Percentiles rank a stretch among this genome's conserved stretches.
These are phyloP conservation scores for Takifugu bimaculatus DNA, from an alignment of 2,113 vertebrate genomes.

Conservation along the genomic window DNA sequence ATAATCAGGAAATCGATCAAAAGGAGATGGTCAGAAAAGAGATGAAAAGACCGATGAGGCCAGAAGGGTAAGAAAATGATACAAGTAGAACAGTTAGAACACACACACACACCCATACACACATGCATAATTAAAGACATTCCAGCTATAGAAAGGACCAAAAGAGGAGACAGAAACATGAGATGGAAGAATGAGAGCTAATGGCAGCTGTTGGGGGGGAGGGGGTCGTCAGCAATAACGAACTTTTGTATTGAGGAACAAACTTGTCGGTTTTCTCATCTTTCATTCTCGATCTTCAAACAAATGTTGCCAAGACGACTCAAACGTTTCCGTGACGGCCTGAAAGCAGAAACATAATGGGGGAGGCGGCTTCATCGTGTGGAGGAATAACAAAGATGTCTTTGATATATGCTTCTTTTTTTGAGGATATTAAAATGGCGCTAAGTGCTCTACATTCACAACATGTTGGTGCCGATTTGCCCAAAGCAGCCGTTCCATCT, in stretches of 20 bases:
- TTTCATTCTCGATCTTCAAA: conserved; percentile 31
- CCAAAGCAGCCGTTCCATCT: conserved; percentile 60
- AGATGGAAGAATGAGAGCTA: conserved; percentile 16
- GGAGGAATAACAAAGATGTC: conserved; percentile 24
- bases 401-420: conserved; percentile 55
- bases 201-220: neutral
- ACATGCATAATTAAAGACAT: neutral
- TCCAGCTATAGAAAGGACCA: conserved; percentile 34
- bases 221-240: neutral
- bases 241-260: conserved; percentile 21
- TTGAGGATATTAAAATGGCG: conserved; percentile 46
- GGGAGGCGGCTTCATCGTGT: conserved; percentile 47
- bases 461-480: conserved; percentile 50
- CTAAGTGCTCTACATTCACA: conserved; percentile 51
- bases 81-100: neutral
- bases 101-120: neutral
- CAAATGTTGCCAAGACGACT: conserved; percentile 43
- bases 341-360: conserved; percentile 39
- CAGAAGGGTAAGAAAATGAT: neutral
- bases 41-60: conserved; percentile 15
- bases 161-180: conserved; percentile 22
- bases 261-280: conserved; percentile 40
- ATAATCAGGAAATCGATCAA: conserved; percentile 62
- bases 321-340: conserved; percentile 39
- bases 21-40: conserved; percentile 32